A percentile compares a stretch with the other conserved stretches of the same genome.
Conservation (phyloP, 1,140 invertebrate species). For the Agrypnia vestita region DNA sequence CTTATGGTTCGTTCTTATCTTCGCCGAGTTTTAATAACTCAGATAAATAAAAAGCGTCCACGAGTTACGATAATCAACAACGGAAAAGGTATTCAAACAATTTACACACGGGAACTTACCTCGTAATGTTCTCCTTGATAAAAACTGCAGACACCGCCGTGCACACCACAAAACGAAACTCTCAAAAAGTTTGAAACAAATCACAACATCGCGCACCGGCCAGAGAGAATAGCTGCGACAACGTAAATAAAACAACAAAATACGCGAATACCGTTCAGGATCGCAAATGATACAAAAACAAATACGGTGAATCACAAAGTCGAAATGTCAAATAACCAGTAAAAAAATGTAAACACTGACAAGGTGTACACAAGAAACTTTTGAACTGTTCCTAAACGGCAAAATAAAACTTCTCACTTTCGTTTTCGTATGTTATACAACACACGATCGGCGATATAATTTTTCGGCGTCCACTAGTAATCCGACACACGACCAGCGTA, state of each 20-base stretch:
- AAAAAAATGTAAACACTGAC: constrained; percentile 41
- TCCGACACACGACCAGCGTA: constrained; percentile 12
- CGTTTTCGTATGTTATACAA: constrained; percentile 47
- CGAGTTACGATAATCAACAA: background rate
- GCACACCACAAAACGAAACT: constrained; percentile 1
- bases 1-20: background rate
- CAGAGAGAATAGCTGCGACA: background rate
- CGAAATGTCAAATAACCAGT: constrained; percentile 25
- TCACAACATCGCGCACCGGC: constrained; percentile 2
- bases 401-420: constrained; percentile 39
- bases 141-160: background rate
- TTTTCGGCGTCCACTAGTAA: background rate
- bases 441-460: constrained; percentile 18
- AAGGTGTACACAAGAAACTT: constrained; percentile 34
- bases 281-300: background rate
- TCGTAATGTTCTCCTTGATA: background rate
- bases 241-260: constrained; percentile 1
- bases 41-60: background rate
- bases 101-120: background rate
- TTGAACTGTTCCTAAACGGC: constrained; percentile 10
- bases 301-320: constrained; percentile 18
- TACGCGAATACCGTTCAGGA: constrained; percentile 32
- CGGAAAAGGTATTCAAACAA: constrained; percentile 11
- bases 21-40: background rate
- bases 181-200: background rate